phyloP scores from a whole-genome alignment of 2,888 invertebrate genomes.

The Lucinisca nassula region DNA sequence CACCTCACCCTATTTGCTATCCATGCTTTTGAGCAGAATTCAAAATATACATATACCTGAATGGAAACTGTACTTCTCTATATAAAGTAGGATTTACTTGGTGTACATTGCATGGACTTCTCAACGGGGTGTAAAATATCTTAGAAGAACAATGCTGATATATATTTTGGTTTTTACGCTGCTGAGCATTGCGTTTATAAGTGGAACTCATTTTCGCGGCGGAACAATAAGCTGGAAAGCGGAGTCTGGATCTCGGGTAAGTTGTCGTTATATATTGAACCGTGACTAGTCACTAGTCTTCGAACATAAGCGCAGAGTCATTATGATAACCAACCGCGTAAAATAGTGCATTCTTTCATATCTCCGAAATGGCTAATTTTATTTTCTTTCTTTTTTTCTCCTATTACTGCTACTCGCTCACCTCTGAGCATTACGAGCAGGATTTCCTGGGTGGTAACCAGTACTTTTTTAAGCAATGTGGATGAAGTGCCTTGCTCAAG shows the following conservation, averaged over 20 bases:
- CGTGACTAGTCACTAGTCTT: no score
- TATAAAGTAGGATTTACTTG: neutral
- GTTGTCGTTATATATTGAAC: no score
- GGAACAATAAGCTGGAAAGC: conserved; percentile 38
- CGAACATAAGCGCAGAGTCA: no score
- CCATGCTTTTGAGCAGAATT: neutral
- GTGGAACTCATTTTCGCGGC: conserved; percentile 21
- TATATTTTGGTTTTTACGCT: neutral
- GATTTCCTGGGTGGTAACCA: no score
- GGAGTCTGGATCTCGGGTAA: neutral
- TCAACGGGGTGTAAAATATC: neutral
- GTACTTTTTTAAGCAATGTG: no score
- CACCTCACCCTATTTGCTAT: neutral
- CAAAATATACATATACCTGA: neutral
- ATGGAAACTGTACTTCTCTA: neutral
- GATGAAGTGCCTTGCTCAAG: no score
- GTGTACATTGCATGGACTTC: neutral
- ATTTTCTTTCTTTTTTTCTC: no score
- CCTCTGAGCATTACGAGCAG: no score
- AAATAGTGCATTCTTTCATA: no score
- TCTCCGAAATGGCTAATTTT: no score
- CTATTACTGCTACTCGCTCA: no score
- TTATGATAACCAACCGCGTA: no score
- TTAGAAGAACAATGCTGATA: neutral
- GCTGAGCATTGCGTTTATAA: neutral